These are phyloP conservation scores for Prochilodus magdalenae DNA, from an alignment of 2,113 vertebrate genomes.

Conservation along the genomic window DNA sequence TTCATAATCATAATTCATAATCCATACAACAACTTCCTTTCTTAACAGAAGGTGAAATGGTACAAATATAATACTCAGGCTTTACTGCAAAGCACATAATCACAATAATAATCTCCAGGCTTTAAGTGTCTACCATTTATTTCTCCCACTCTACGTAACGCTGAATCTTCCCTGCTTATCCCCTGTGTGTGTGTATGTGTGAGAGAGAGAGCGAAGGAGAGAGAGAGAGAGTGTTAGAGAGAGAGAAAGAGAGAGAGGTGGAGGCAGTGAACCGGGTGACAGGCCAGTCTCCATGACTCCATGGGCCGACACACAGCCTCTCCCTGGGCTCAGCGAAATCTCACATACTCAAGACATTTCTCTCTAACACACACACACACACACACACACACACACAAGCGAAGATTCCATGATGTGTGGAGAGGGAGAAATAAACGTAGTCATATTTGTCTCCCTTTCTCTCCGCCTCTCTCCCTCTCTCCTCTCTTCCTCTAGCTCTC, in stretches of 20 bases:
- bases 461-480: too few relatives aligned
- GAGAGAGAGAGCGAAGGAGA: neutral
- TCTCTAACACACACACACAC: slow-evolving; percentile 39
- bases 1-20: too few relatives aligned
- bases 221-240: slow-evolving; percentile 12
- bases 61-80: neutral
- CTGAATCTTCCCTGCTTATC: slow-evolving; percentile 7
- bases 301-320: slow-evolving; percentile 60
- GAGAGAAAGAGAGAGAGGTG: slow-evolving; percentile 21
- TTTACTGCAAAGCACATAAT: slow-evolving; percentile 4
- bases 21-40: too few relatives aligned
- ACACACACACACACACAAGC: slow-evolving; percentile 60
- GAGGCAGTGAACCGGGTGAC: slow-evolving; percentile 66
- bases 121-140: slow-evolving; percentile 6
- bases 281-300: slow-evolving; percentile 62
- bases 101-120: slow-evolving; percentile 15
- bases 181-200: slow-evolving; percentile 15
- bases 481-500: too few relatives aligned
- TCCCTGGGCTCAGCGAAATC: slow-evolving; percentile 55
- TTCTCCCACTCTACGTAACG: neutral
- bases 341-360: neutral
- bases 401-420: neutral
- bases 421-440: neutral
- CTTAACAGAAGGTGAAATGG: too few relatives aligned
- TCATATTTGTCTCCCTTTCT: neutral